Conservation (phyloP, 2,797 vertebrate species). For the Tolypeutes matacus region DNA sequence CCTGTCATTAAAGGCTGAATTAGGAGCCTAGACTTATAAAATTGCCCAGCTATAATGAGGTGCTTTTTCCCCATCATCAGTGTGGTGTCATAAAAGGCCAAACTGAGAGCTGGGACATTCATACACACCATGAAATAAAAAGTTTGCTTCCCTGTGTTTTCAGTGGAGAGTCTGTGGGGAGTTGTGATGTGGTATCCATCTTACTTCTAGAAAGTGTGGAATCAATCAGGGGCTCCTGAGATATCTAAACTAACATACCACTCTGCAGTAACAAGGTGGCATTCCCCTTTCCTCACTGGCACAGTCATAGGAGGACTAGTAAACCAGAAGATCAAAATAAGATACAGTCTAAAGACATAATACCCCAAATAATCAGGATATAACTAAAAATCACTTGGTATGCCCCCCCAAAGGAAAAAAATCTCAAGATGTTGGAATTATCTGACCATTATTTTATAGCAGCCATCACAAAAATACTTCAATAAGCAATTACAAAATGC, state of each 20-base stretch:
- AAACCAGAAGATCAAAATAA: background rate
- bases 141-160: rapidly evolving
- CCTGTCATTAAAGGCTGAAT: background rate
- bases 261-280: background rate
- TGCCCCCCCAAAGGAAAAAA: background rate
- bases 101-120: rapidly evolving
- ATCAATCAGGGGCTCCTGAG: background rate
- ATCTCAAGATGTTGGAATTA: background rate
- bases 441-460: background rate
- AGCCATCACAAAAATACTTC: background rate
- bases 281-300: background rate
- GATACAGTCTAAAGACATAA: background rate
- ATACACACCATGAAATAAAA: background rate
- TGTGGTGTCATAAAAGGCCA: background rate
- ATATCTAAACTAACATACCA: background rate
- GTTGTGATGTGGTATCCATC: background rate
- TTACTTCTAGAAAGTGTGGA: background rate
- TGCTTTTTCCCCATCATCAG: background rate
- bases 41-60: rapidly evolving
- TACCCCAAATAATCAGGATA: background rate
- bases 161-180: background rate
- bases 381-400: background rate
- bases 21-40: background rate
- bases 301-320: background rate
- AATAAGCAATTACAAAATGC: background rate